Conservation (phyloP, 2,888 invertebrate species). For the Chironomus tentans region DNA sequence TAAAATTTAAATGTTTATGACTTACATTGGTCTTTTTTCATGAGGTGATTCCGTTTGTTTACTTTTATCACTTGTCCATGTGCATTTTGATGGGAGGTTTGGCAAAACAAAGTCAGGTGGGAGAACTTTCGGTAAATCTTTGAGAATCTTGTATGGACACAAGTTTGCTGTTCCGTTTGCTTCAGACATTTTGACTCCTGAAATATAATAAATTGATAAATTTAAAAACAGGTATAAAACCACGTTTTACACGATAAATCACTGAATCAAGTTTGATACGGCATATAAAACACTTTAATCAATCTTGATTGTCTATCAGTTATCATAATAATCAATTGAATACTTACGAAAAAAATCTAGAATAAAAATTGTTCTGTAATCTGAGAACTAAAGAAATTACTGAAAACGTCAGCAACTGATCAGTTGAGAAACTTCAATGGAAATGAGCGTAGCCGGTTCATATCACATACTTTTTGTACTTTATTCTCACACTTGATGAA, state of each 20-base stretch:
- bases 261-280: too few relatives aligned
- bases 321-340: not conserved
- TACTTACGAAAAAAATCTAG: not conserved
- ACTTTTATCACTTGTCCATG: slow-evolving; percentile 2
- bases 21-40: slow-evolving; percentile 17
- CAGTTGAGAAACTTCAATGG: not conserved
- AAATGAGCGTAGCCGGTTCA: not conserved
- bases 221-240: not conserved
- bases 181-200: slow-evolving; percentile 5
- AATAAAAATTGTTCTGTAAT: not conserved
- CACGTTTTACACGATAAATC: too few relatives aligned
- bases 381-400: not conserved
- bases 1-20: not conserved
- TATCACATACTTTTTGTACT: not conserved
- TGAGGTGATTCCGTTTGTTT: slow-evolving; percentile 5
- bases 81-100: slow-evolving; percentile 20
- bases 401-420: not conserved
- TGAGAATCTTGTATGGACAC: slow-evolving; percentile 11
- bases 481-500: not conserved
- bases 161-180: not conserved
- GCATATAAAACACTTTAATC: too few relatives aligned
- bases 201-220: not conserved
- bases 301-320: not conserved
- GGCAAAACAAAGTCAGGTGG: slow-evolving; percentile 16
- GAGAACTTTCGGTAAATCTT: slow-evolving; percentile 3